Evolutionary conservation across 1,140 invertebrate genomes (phyloP).

Genomic region (Zaprionus nigranus): DNA sequence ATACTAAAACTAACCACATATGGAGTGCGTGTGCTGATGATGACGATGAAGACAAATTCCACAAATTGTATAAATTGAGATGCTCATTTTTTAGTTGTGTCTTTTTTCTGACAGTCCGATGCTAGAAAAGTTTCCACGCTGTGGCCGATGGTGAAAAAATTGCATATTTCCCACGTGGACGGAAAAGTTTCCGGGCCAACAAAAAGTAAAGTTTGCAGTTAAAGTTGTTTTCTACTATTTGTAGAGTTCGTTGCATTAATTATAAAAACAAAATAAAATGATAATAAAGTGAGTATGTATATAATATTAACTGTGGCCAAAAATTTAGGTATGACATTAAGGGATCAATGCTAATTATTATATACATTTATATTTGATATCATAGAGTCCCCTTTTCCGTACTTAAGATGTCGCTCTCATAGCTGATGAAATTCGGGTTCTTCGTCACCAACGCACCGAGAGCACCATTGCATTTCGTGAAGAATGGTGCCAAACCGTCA

Average conservation of each 20-base stretch:
- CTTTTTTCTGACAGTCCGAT: not conserved
- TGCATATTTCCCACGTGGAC: conserved; percentile 58
- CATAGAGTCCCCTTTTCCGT: not conserved
- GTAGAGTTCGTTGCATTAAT: not conserved
- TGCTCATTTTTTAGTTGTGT: conserved; percentile 7
- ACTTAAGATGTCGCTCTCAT: conserved; percentile 39
- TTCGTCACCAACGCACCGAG: not conserved
- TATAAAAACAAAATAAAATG: not conserved
- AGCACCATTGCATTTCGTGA: conserved; percentile 14
- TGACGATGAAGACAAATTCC: conserved; percentile 11
- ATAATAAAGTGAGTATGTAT: not conserved
- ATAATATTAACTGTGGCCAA: not conserved
- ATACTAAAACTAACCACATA: not conserved
- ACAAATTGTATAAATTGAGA: conserved; percentile 16
- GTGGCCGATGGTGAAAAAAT: conserved; percentile 25
- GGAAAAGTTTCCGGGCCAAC: conserved; percentile 44
- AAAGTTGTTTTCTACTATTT: not conserved
- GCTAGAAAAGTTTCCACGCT: conserved; percentile 23
- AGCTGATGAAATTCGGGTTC: conserved; percentile 35
- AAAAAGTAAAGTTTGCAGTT: not conserved
- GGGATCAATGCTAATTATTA: not conserved
- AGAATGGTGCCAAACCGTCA: not conserved
- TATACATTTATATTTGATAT: not conserved
- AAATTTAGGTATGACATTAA: not conserved
- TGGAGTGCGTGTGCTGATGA: too few species aligned